Evolutionary conservation across 2,113 vertebrate species (phyloP).

Genomic region (Eulemur macaco): DNA sequence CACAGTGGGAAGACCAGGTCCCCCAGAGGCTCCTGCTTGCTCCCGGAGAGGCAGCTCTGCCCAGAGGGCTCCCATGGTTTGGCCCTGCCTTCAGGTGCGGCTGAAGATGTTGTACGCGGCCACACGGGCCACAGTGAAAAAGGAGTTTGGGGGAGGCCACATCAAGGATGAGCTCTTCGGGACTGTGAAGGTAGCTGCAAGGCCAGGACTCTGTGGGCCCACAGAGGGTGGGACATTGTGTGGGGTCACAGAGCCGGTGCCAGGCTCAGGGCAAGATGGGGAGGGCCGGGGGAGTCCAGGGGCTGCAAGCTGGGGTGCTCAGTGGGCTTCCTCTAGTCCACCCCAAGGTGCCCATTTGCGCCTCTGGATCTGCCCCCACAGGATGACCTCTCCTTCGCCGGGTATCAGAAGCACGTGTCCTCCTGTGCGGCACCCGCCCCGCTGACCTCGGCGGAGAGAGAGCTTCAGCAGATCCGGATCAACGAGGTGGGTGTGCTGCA

Average conservation of each 20-base stretch:
- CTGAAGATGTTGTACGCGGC: constrained; percentile 99
- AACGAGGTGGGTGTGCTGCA: constrained; percentile 87
- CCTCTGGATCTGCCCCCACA: constrained; percentile 64
- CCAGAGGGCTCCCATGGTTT: not conserved
- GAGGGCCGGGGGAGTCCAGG: not conserved
- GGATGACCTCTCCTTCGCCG: constrained; percentile 95
- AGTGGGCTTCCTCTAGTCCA: not conserved
- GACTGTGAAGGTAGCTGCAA: constrained; percentile 90
- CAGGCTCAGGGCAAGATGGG: not conserved
- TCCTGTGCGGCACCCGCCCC: constrained; percentile 93
- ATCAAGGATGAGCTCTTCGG: constrained; percentile 98
- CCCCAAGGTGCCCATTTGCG: not conserved
- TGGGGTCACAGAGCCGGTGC: not conserved
- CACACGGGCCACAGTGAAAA: constrained; percentile 97
- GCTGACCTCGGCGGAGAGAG: constrained; percentile 93
- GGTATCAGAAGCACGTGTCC: constrained; percentile 93
- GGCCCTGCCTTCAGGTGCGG: constrained; percentile 87
- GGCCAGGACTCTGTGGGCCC: not conserved
- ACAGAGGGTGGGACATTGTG: not conserved
- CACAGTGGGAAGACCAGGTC: not conserved
- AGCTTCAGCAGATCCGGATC: constrained; percentile 95
- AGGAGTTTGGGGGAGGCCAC: constrained; percentile 97
- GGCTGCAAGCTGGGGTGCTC: not conserved
- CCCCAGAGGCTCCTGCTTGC: not conserved
- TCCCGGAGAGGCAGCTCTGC: not conserved